These are phyloP conservation scores for Neoseiulus cucumeris DNA, from an alignment of 1,140 invertebrate species.

Conservation along the genomic window DNA sequence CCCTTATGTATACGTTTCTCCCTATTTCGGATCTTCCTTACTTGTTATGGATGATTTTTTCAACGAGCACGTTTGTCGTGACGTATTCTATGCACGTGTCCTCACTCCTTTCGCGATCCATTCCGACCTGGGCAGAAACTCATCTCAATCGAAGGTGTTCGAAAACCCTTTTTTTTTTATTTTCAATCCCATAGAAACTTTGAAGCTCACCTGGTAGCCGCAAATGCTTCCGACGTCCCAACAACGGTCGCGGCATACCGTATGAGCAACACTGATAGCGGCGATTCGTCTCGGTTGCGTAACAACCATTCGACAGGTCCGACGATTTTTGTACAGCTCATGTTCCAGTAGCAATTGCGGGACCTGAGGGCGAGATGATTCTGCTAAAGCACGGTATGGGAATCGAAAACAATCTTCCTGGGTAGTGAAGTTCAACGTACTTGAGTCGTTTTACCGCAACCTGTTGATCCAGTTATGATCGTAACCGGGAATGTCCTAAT, in stretches of 20 bases:
- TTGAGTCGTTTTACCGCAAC: neutral
- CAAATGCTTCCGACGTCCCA: conserved; percentile 54
- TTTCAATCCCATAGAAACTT: too few relatives aligned
- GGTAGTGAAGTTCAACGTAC: neutral
- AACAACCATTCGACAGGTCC: conserved; percentile 57
- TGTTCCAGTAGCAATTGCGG: neutral
- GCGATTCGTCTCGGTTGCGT: conserved; percentile 70
- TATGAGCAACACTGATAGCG: conserved; percentile 53
- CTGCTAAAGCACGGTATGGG: too few relatives aligned
- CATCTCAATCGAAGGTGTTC: too few relatives aligned
- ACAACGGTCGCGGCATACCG: conserved; percentile 51
- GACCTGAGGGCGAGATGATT: neutral
- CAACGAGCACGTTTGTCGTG: conserved; percentile 47
- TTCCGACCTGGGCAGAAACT: conserved; percentile 36
- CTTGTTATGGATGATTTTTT: conserved; percentile 38
- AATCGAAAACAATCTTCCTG: too few relatives aligned
- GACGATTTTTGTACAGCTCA: conserved; percentile 31
- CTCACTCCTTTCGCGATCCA: conserved; percentile 34
- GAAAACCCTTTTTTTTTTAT: too few relatives aligned
- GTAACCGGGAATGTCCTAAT: neutral
- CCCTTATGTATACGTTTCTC: too few relatives aligned
- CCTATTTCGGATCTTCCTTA: neutral
- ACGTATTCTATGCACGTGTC: conserved; percentile 70
- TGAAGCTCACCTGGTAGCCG: conserved; percentile 50
- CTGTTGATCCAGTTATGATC: neutral